Conservation (phyloP, 1,140 invertebrate species). For the Drosophila pectinifera region DNA sequence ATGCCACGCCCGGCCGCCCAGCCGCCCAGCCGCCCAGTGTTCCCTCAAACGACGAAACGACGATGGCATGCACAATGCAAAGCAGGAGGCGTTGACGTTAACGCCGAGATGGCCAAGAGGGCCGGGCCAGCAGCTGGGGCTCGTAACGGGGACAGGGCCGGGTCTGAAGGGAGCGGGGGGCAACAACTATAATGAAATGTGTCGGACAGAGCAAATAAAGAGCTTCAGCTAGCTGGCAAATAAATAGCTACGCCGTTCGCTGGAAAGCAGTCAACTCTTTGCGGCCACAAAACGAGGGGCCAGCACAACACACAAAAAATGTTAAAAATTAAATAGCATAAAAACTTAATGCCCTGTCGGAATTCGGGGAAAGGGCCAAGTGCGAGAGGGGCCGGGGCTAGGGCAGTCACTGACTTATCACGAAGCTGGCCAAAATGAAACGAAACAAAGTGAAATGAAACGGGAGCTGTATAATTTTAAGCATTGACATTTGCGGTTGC, state of each 20-base stretch:
- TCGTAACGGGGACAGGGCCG: background rate
- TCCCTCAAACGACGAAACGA: slow-evolving; percentile 9
- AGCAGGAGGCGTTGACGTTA: slow-evolving; percentile 56
- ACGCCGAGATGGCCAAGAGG: slow-evolving; percentile 13
- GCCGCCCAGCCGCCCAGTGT: slow-evolving; percentile 30
- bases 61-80: slow-evolving; percentile 62
- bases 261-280: slow-evolving; percentile 73
- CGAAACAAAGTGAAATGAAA: slow-evolving; percentile 51
- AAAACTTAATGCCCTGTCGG: slow-evolving; percentile 80
- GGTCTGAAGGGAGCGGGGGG: background rate
- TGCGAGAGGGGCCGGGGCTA: slow-evolving; percentile 5
- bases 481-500: slow-evolving; percentile 82
- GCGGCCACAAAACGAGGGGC: slow-evolving; percentile 60
- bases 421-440: slow-evolving; percentile 35
- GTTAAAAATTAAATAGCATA: slow-evolving; percentile 81
- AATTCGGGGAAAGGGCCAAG: slow-evolving; percentile 64
- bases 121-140: background rate
- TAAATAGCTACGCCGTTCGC: slow-evolving; percentile 75
- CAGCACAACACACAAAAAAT: slow-evolving; percentile 52
- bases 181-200: slow-evolving; percentile 74
- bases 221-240: slow-evolving; percentile 61
- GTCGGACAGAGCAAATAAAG: slow-evolving; percentile 75
- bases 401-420: slow-evolving; percentile 26
- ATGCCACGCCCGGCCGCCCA: slow-evolving; percentile 50
- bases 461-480: slow-evolving; percentile 78